phyloP scores from a whole-genome alignment of 2,113 vertebrate species.

The Ariopsis seemanni region DNA sequence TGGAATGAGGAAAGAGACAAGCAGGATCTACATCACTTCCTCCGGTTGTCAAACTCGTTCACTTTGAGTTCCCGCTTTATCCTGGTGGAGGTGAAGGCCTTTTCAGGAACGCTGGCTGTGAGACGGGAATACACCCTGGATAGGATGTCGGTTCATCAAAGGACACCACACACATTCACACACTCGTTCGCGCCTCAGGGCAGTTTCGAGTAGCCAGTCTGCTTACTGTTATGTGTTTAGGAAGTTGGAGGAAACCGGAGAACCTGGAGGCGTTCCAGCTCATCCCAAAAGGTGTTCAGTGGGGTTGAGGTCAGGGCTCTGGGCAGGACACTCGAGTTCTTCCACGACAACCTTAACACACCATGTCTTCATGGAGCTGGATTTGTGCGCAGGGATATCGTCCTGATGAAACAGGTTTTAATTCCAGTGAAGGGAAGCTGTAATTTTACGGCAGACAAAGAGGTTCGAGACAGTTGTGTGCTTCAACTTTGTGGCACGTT shows the following conservation, averaged over 20 bases:
- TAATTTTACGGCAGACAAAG: neutral
- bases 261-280: neutral
- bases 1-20: constrained; percentile 9
- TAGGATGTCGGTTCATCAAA: neutral
- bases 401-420: neutral
- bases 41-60: neutral
- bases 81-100: neutral
- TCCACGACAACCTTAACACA: neutral
- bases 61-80: neutral
- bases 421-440: neutral
- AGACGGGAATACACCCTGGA: neutral
- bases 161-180: neutral
- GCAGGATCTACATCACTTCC: neutral
- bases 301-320: neutral
- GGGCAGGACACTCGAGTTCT: neutral
- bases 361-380: neutral
- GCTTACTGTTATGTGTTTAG: neutral
- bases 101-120: neutral
- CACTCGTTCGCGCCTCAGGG: neutral
- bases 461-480: neutral
- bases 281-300: neutral
- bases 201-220: neutral
- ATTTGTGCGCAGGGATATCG: neutral
- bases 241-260: neutral
- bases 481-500: neutral